A percentile compares a stretch with the other conserved stretches of the same genome.
phyloP scores from a whole-genome alignment of 2,797 vertebrate species.

The Odontamblyopus lacepedii region DNA sequence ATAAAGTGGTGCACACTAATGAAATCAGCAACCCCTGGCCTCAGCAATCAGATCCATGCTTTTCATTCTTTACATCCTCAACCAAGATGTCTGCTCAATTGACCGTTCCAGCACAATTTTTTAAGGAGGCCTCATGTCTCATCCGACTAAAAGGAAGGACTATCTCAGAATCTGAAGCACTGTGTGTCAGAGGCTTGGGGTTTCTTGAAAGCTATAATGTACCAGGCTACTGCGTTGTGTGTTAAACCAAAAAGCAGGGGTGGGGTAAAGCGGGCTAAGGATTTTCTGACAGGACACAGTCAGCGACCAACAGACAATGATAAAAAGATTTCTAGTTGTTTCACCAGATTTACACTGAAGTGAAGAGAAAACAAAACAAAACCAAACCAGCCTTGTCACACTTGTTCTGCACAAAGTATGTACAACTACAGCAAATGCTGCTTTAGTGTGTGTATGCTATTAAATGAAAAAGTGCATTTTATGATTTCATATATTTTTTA shows the following conservation, averaged over 20 bases:
- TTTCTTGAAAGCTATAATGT: slow-evolving; percentile 61
- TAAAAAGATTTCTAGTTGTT: slow-evolving; percentile 34
- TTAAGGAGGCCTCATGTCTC: slow-evolving; percentile 54
- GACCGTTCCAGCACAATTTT: slow-evolving; percentile 48
- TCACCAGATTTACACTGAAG: slow-evolving; percentile 39
- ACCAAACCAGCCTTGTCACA: slow-evolving; percentile 14
- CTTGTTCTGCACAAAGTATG: slow-evolving; percentile 9
- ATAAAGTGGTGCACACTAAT: slow-evolving; percentile 75
- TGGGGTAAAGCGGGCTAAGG: slow-evolving; percentile 34
- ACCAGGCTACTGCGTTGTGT: slow-evolving; percentile 54
- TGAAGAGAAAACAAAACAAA: too few relatives aligned
- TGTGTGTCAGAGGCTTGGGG: slow-evolving; percentile 47
- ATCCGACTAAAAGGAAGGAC: slow-evolving; percentile 60
- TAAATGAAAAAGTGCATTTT: not conserved
- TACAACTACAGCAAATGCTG: not conserved
- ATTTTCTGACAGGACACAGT: slow-evolving; percentile 50
- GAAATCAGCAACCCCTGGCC: slow-evolving; percentile 76
- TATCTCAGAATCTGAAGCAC: slow-evolving; percentile 68
- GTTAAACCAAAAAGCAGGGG: slow-evolving; percentile 41
- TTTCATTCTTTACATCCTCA: slow-evolving; percentile 67
- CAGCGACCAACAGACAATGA: slow-evolving; percentile 25
- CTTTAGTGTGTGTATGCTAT: not conserved
- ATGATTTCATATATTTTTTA: too few relatives aligned
- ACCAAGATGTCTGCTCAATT: slow-evolving; percentile 62
- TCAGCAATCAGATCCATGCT: slow-evolving; percentile 70